phyloP scores from a whole-genome alignment of 2,888 invertebrate species.

The Buathra laborator region DNA sequence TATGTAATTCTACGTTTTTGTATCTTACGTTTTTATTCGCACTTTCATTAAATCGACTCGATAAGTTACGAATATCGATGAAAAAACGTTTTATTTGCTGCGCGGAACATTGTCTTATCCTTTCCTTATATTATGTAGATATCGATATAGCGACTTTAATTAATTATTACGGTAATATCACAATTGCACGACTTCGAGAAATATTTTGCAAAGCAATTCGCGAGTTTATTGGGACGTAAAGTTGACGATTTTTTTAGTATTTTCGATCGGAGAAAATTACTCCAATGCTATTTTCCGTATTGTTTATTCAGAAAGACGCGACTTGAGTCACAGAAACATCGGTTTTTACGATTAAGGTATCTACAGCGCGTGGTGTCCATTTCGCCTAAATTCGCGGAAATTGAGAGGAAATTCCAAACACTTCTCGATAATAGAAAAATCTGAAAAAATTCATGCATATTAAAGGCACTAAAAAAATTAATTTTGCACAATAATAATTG shows the following conservation, averaged over 20 bases:
- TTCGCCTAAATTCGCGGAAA: too few species aligned
- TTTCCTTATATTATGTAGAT: background rate
- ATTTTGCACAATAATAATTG: too few species aligned
- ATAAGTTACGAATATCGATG: conserved; percentile 1
- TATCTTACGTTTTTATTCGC: conserved; percentile 12
- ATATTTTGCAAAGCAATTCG: background rate
- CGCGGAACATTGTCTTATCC: background rate
- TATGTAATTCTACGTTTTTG: background rate
- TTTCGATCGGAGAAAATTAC: too few species aligned
- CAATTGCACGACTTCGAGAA: background rate
- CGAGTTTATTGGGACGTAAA: background rate
- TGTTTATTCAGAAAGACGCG: too few species aligned
- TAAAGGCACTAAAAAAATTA: too few species aligned
- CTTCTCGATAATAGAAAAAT: too few species aligned
- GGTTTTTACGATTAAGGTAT: background rate
- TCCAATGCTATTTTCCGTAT: too few species aligned
- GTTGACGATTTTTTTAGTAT: too few species aligned
- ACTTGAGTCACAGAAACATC: too few species aligned
- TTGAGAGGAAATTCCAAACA: too few species aligned
- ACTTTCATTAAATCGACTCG: conserved; percentile 26
- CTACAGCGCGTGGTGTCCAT: too few species aligned
- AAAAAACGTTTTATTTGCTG: background rate
- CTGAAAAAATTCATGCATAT: too few species aligned
- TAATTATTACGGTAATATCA: conserved; percentile 4
- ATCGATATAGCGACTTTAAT: background rate